Evolutionary conservation across 2,113 vertebrate species (phyloP).

Genomic region (Cochlearius cochlearius): DNA sequence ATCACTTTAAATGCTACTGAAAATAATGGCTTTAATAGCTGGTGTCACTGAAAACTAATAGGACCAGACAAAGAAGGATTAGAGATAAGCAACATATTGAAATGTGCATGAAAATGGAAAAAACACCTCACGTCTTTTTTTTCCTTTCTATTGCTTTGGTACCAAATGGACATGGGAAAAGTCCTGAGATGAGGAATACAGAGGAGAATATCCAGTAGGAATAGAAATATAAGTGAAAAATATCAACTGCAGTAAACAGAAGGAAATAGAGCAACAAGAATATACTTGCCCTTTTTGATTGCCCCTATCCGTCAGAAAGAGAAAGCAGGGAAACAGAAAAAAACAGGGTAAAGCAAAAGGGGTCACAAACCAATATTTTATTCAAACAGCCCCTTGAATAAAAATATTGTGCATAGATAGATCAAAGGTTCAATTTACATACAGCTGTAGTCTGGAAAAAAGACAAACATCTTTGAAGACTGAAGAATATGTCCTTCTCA

Average conservation of each 20-base stretch:
- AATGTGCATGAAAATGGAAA: slow-evolving; percentile 27
- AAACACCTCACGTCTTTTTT: background rate
- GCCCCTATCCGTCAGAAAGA: slow-evolving; percentile 80
- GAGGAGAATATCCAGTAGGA: slow-evolving; percentile 72
- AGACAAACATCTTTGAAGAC: slow-evolving; percentile 68
- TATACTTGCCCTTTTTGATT: slow-evolving; percentile 90
- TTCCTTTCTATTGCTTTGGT: background rate
- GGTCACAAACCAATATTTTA: slow-evolving; percentile 87
- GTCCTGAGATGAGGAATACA: slow-evolving; percentile 66
- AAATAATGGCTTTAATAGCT: background rate
- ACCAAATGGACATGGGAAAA: slow-evolving; percentile 19
- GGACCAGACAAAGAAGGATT: slow-evolving; percentile 19
- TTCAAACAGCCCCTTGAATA: slow-evolving; percentile 84
- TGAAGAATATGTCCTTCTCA: slow-evolving; percentile 36
- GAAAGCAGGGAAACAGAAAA: slow-evolving; percentile 84
- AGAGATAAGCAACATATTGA: slow-evolving; percentile 20
- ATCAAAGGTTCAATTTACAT: slow-evolving; percentile 77
- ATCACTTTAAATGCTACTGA: background rate
- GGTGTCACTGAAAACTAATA: background rate
- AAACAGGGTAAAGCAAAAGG: slow-evolving; percentile 82
- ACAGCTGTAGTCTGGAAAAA: slow-evolving; percentile 71
- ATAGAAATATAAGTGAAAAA: slow-evolving; percentile 65
- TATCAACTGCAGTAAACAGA: slow-evolving; percentile 70
- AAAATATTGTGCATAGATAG: slow-evolving; percentile 85
- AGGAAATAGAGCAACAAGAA: slow-evolving; percentile 77